Evolutionary conservation across 1,140 invertebrate species (phyloP), one percentile per base, ranked within the genome.

Genomic region (Drosophila pseudoobscura): DNA sequence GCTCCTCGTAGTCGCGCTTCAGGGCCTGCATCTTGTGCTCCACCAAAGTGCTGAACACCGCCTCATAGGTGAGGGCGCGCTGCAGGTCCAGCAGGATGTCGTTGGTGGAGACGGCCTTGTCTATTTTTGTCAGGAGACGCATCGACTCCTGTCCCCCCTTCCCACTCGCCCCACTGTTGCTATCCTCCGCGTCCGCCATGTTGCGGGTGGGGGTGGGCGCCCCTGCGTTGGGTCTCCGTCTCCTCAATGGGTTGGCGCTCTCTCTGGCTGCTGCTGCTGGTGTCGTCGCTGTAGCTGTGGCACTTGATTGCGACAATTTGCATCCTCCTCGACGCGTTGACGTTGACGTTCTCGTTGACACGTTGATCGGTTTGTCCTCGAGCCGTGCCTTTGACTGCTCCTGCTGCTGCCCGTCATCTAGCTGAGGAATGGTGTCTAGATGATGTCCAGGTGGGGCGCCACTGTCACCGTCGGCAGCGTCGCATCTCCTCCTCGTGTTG

Each of bases 51-150:
- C 72, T 80, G 26, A 92, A 91, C 3, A 92, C 83, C 8, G 87
- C 78, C 57, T 91, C 91, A 29, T 91, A 92, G 56, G 90, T 90
- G 20, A 90, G 66, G 9, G 90, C 90, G 2, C 84, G 68, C 49
- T 80, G 78, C 49, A 90, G 68, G 35, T 91, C 83, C 29, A 89
- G 71, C 53, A 90, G 52, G 6, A 90, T 73, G 51, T 91, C 91
- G 35, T 90, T 91, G 17, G 91, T 92, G 58, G 89, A 91, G 1
- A 92, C 91, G 1, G 91, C 90, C 78, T 92, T 92, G 61, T 92
- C 91, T 26, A 85, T 60, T 50, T 91, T 91, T 46, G 76, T 85
- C 41, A 90, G 72, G 64, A 87, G 54, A 47, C 76, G 64, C 66
- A 85, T 49, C 11, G 80, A 80, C 6, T 75, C 80, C 35, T 65